Conservation (phyloP, 1,140 invertebrate species). For the Theocolax elegans region DNA sequence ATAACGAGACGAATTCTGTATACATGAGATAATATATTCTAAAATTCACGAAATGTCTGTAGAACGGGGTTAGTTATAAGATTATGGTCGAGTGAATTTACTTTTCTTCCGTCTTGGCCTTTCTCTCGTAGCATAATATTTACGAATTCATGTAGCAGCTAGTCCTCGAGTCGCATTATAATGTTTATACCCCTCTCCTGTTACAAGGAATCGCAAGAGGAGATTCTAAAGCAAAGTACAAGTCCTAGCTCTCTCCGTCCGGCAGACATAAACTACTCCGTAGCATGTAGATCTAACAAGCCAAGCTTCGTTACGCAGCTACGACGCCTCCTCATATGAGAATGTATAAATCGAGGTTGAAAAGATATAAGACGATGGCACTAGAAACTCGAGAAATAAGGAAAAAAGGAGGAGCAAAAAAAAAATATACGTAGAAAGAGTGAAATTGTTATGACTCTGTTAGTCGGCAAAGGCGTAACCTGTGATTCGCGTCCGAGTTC, state of each 20-base stretch:
- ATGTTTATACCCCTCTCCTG: background rate
- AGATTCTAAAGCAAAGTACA: too few species aligned
- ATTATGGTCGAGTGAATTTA: too few species aligned
- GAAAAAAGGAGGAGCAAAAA: background rate
- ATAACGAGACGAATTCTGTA: too few species aligned
- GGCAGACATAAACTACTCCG: too few species aligned
- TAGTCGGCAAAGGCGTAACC: background rate
- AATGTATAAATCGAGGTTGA: background rate
- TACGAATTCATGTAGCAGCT: too few species aligned
- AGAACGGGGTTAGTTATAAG: too few species aligned
- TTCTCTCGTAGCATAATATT: background rate
- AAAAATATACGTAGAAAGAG: background rate
- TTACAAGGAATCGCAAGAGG: constrained; percentile 1
- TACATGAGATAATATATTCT: too few species aligned
- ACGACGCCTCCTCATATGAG: too few species aligned
- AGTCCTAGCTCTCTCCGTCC: too few species aligned
- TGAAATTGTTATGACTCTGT: constrained; percentile 26
- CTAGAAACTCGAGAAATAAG: background rate
- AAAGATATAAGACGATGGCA: constrained; percentile 1
- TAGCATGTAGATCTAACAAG: background rate
- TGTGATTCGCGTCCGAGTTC: constrained; percentile 16
- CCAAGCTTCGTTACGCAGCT: background rate
- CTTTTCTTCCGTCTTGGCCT: background rate
- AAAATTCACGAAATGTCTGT: too few species aligned
- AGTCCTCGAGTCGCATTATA: background rate